Conservation (phyloP, 2,888 invertebrate genomes). For the Pecten maximus region DNA sequence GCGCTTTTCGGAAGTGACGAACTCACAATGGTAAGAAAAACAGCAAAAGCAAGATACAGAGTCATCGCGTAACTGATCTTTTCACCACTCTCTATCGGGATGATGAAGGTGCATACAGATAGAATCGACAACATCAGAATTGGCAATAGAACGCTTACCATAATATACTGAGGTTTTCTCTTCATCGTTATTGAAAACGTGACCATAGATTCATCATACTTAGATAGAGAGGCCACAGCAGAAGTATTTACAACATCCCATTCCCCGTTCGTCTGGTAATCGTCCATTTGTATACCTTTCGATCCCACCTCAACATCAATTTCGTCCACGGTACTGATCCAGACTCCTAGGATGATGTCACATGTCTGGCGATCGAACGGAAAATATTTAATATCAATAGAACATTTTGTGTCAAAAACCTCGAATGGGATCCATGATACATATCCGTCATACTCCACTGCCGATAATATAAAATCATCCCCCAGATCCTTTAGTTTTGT, state of each 20-base stretch:
- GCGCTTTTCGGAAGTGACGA: background rate
- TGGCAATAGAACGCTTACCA: background rate
- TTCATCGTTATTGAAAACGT: background rate
- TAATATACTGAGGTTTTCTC: background rate
- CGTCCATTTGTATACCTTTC: background rate
- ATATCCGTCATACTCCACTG: background rate
- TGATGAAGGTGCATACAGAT: background rate
- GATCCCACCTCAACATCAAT: background rate
- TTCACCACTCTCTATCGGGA: background rate
- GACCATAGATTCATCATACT: background rate
- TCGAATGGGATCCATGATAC: background rate
- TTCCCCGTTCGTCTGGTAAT: background rate
- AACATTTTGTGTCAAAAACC: background rate
- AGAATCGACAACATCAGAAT: background rate
- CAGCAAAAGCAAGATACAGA: constrained; percentile 2
- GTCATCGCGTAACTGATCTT: background rate
- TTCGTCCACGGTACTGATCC: background rate
- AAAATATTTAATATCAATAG: background rate
- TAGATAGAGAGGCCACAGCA: background rate
- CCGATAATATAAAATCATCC: too few species aligned
- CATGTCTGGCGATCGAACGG: background rate
- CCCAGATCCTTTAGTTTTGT: too few species aligned
- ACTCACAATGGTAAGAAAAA: background rate
- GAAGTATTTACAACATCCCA: background rate
- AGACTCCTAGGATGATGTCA: background rate